These are phyloP conservation scores for Bergia puertoricense DNA, from an alignment of 92 coral and sea anemone genomes.

Conservation along the genomic window DNA sequence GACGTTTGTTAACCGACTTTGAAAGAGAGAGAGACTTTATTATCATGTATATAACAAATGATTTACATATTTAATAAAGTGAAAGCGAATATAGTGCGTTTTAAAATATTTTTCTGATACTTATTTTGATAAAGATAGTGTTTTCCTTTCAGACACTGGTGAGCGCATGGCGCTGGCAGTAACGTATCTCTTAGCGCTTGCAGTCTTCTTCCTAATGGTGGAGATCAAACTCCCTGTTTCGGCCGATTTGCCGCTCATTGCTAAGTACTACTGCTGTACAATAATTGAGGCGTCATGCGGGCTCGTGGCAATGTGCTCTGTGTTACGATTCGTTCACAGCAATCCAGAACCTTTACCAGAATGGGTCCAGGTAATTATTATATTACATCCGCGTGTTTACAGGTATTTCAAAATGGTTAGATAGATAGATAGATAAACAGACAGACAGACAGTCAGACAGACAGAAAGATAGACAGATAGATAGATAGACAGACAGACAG, in stretches of 20 bases:
- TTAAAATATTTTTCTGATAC: neutral
- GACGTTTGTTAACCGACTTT: too few relatives aligned
- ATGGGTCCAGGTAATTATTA: constrained; percentile 74
- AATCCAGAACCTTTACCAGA: constrained; percentile 65
- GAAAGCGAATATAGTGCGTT: too few relatives aligned
- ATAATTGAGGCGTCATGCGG: constrained; percentile 77
- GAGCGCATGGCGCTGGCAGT: constrained; percentile 98
- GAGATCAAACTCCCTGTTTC: constrained; percentile 87
- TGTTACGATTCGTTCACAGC: constrained; percentile 76
- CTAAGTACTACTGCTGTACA: constrained; percentile 94
- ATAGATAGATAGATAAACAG: too few relatives aligned
- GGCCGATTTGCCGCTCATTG: constrained; percentile 81
- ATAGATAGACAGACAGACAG: too few relatives aligned
- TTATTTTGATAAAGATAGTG: neutral
- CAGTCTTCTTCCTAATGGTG: constrained; percentile 95
- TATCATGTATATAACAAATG: too few relatives aligned
- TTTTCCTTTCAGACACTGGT: constrained; percentile 72
- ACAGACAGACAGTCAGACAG: too few relatives aligned
- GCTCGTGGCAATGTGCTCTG: constrained; percentile 79
- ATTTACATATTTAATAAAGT: too few relatives aligned
- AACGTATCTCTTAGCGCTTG: constrained; percentile 86
- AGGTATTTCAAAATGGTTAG: neutral
- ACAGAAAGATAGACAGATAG: too few relatives aligned
- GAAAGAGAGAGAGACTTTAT: too few relatives aligned
- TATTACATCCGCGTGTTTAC: neutral